Percentiles rank a stretch among this genome's conserved stretches.
Evolutionary conservation across 2,888 invertebrate species (phyloP).

Genomic region (Xanthorhoe designata): DNA sequence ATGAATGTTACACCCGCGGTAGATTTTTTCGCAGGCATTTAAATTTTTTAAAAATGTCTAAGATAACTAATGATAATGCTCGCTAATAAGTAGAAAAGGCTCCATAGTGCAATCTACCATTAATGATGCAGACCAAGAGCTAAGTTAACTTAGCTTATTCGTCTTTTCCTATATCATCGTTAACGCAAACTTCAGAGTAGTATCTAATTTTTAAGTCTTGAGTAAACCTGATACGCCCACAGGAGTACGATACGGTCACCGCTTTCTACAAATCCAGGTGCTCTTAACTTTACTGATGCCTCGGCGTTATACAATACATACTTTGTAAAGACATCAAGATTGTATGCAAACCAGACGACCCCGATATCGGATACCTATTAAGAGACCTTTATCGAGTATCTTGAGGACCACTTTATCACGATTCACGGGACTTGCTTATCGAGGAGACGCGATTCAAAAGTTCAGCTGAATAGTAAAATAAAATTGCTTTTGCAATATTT

Average conservation of each 20-base stretch:
- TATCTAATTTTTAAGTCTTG: too few species aligned
- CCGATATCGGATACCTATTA: conserved; percentile 26
- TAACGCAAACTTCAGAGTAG: too few species aligned
- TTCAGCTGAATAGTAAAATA: conserved; percentile 7
- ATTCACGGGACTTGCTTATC: conserved; percentile 12
- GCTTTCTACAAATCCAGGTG: neutral
- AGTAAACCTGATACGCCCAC: neutral
- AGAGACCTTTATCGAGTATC: conserved; percentile 25
- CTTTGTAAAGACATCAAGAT: conserved; percentile 23
- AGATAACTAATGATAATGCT: too few species aligned
- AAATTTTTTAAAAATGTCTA: too few species aligned
- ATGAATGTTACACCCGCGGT: too few species aligned
- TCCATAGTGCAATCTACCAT: too few species aligned
- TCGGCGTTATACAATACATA: conserved; percentile 19
- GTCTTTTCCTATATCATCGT: too few species aligned
- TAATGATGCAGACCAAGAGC: too few species aligned
- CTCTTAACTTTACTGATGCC: conserved; percentile 12
- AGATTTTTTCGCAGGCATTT: too few species aligned
- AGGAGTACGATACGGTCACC: neutral
- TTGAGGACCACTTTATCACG: conserved; percentile 20
- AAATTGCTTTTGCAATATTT: conserved; percentile 15
- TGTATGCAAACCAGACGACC: conserved; percentile 24
- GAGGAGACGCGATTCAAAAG: conserved; percentile 15
- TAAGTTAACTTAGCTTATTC: too few species aligned
- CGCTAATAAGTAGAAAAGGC: too few species aligned